A percentile compares a stretch with the other conserved stretches of the same genome.
Conservation (phyloP, 2,113 vertebrate genomes). For the Ivindomyrus marchei region DNA sequence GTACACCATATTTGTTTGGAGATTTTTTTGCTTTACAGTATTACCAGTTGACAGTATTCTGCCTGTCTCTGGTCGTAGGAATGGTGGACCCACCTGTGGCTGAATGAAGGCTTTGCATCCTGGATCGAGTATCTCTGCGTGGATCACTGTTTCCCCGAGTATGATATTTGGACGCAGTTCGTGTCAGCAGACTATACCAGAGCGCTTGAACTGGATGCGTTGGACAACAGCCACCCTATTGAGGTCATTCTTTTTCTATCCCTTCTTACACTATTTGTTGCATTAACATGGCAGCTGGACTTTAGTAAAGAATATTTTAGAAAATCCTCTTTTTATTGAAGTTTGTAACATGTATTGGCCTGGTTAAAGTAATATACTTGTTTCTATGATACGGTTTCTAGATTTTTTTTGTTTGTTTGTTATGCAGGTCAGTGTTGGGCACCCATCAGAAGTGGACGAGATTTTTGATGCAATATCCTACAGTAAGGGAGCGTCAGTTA, state of each 20-base stretch:
- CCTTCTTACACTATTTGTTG: neutral
- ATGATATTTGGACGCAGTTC: constrained; percentile 99
- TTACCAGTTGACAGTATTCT: neutral
- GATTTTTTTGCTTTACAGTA: neutral
- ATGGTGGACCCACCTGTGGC: constrained; percentile 99
- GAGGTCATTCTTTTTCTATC: constrained; percentile 62
- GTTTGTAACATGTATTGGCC: neutral
- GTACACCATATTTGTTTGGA: neutral
- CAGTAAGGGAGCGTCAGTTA: constrained; percentile 97
- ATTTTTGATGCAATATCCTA: constrained; percentile 98
- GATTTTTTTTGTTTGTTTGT: neutral
- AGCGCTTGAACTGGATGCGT: constrained; percentile 90
- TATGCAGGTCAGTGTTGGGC: constrained; percentile 85
- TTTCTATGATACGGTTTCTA: neutral
- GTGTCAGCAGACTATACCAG: constrained; percentile 95
- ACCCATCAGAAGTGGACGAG: constrained; percentile 96
- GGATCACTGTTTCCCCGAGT: constrained; percentile 97
- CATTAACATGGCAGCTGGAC: neutral
- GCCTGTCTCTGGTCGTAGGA: constrained; percentile 62
- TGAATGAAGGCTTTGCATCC: constrained; percentile 96
- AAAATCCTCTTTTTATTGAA: neutral
- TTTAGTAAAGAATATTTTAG: neutral
- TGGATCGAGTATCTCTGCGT: constrained; percentile 99
- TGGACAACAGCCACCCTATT: constrained; percentile 97
- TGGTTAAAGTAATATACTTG: neutral